Evolutionary conservation across 1,140 invertebrate species (phyloP).

Genomic region (Trichonephila clavipes): DNA sequence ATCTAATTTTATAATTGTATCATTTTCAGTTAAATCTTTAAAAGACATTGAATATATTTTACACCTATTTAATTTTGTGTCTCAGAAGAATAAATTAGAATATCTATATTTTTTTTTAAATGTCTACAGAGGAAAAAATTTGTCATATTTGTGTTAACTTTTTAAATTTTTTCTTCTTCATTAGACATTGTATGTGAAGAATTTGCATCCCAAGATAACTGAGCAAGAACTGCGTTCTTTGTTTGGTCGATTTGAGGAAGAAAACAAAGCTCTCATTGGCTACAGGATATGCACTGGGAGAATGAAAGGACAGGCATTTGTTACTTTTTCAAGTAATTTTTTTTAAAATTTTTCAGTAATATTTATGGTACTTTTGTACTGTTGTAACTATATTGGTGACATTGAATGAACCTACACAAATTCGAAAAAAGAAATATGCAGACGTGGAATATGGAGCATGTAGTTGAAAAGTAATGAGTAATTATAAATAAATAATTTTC

Average conservation of each 20-base stretch:
- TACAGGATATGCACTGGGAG: constrained; percentile 82
- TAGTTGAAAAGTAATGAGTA: not conserved
- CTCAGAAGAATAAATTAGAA: too few relatives aligned
- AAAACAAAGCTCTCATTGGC: constrained; percentile 78
- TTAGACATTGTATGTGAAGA: constrained; percentile 83
- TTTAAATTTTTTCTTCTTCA: constrained; percentile 1
- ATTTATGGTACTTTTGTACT: too few relatives aligned
- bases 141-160: too few relatives aligned
- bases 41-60: too few relatives aligned
- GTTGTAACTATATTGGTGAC: too few relatives aligned
- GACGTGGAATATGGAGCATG: not conserved
- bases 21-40: too few relatives aligned
- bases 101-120: too few relatives aligned
- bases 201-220: constrained; percentile 81
- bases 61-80: too few relatives aligned
- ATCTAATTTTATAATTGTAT: too few relatives aligned
- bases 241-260: constrained; percentile 80
- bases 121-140: too few relatives aligned
- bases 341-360: not conserved
- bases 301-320: constrained; percentile 84
- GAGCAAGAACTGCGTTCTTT: constrained; percentile 81
- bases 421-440: not conserved
- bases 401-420: not conserved
- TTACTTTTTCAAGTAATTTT: constrained; percentile 82
- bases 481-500: not conserved